Base-by-base conservation (phyloP, 1,140 invertebrate species). In the Lycorma delicatula region DNA sequence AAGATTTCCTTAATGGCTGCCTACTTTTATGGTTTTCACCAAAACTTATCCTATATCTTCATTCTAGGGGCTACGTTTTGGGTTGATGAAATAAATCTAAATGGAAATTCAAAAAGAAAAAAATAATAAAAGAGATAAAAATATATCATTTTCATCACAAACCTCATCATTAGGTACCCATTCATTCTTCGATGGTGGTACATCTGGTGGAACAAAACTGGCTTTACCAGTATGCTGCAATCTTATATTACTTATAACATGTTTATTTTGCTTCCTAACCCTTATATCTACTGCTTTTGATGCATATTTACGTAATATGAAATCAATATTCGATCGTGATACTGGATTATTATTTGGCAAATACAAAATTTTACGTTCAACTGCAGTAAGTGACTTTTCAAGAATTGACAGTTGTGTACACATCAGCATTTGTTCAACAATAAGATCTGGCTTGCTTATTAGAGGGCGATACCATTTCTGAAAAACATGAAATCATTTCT, bases 391-490 rank as follows among this genome's bases (percentile, higher is more conserved):
- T 5, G 86, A 78, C 29, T 74, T 76, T 1, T 77, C 71, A 5
- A 88, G 68, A 58, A 76, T 75, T 64, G 87, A 84, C 38, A 88
- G 75, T 67, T 82, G 84, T 0, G 79, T 81, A 63, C 87, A 87
- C 85, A 89, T 88, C 1, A 89, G 64, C 44, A 87, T 71, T 63
- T 86, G 82, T 61, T 89, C 86, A 3, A 89, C 72, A 65, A 89
- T 84, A 0, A 84, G 66, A 16, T 86, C 63, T 0, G 86, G 86
- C 60, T 80, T 77, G 20, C 78, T 77, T 23, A 87, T 77, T 3
- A 87, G 64, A 58, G 81, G 75, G 73, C 81, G 79, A 47, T 84
- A 81, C 7, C 78, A 67, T 13, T 72, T 60, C 63, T 68, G 41
- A 29, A 66, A 62, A 53, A 38, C 56, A 26, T 18, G 34, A 36